Evolutionary conservation across 2,888 invertebrate genomes (phyloP).

Genomic region (Oscheius sp.): DNA sequence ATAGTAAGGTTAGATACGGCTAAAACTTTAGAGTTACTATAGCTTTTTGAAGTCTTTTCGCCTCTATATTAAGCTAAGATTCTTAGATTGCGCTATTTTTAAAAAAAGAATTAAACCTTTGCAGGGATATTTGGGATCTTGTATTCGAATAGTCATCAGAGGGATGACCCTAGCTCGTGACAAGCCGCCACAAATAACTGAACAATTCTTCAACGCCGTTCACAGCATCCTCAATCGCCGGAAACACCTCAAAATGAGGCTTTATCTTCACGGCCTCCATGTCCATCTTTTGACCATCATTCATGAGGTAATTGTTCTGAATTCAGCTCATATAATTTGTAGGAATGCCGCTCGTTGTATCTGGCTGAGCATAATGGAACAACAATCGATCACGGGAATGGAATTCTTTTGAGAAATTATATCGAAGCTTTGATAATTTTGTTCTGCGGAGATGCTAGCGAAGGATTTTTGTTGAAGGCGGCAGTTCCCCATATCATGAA

Average conservation of each 20-base stretch:
- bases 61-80: no score
- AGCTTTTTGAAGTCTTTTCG: no score
- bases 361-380: constrained; percentile 26
- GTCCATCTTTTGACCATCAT: constrained; percentile 36
- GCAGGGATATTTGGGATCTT: constrained; percentile 36
- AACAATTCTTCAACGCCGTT: constrained; percentile 43
- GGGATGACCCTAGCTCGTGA: constrained; percentile 25
- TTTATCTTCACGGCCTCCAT: constrained; percentile 49
- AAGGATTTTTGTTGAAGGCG: constrained; percentile 45
- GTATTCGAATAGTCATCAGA: constrained; percentile 37
- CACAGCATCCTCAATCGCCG: constrained; percentile 37
- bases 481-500: constrained; percentile 44
- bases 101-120: not conserved
- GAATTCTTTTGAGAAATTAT: constrained; percentile 22
- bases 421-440: constrained; percentile 7
- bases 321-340: not conserved
- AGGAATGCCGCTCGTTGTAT: constrained; percentile 33
- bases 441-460: constrained; percentile 38
- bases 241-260: constrained; percentile 36
- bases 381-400: constrained; percentile 20
- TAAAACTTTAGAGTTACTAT: no score
- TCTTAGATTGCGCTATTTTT: not conserved
- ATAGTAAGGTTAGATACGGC: no score
- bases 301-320: not conserved
- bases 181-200: constrained; percentile 30